Evolutionary conservation across 2,888 invertebrate species (phyloP), one percentile per base, ranked within the genome.

Genomic region (Calephelis perditalis): DNA sequence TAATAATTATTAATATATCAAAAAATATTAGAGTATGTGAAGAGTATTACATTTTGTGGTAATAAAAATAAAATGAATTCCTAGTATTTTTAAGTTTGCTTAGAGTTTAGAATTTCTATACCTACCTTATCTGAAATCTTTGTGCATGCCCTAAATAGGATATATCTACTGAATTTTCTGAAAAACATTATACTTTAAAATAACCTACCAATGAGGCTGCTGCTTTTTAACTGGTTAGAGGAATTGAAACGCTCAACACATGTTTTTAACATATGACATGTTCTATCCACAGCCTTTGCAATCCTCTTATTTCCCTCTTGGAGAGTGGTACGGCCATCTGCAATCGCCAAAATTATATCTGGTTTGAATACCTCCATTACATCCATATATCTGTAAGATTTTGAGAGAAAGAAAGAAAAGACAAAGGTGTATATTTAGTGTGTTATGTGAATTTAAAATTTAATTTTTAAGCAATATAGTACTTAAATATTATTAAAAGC

Each of bases 261-360:
- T 62, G 90, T 86, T 63, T 94, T 92, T 69, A 96, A 92, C 78
- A 96, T 93, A 35, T 73, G 78, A 62, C 92, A 86, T 10, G 95
- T 95, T 65, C 95, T 92, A 44, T 94, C 92, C 0, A 96, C 92
- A 5, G 96, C 92, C 79, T 96, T 97, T 1, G 75, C 74, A 11
- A 94, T 76, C 62, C 97, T 91, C 79, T 97, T 98, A 57, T 89
- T 87, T 0, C 94, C 88, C 74, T 95, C 95, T 47, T 89, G 83
- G 7, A 86, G 78, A 73, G 94, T 92, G 52, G 94, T 95, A 71
- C 95, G 94, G 47, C 94, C 94, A 91, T 98, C 97, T 76, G 95
- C 94, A 70, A 98, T 86, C 11, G 95, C 93, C 77, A 96, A 93
- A 84, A 95, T 96, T 75, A 96, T 93, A 78, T 97, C 96, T 47